Base-by-base conservation (phyloP, 2,797 vertebrate species). In the Octomys mimax region DNA sequence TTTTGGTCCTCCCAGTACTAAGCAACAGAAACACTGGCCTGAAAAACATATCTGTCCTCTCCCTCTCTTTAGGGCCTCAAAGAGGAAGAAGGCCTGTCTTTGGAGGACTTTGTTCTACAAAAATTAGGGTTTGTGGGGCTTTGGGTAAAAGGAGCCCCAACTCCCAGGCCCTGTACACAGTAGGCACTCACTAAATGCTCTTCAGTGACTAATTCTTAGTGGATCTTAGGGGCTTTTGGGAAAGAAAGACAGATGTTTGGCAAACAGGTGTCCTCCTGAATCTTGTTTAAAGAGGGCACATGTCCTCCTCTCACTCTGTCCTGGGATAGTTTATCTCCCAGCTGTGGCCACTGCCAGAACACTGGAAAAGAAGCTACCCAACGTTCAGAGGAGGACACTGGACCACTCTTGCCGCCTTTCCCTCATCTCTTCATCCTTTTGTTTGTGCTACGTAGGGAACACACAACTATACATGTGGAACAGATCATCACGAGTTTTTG, bases 161-260 rank as follows among this genome's bases (percentile, higher is more conserved):
- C 49, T 28, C 42, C 36, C n/a, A 82, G 75, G 21, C 39, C n/a
- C 79, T 49, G 26, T 42, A 75, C 28, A 57, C 39, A 75, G 89
- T 42, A 62, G 86, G 70, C 10, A 26, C 33, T 73, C 36, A 64
- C 70, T 73, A 87, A 93, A 31, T 91, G 93, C 93, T 87, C 1
- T 0, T 64, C 57, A n/a, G 70, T 13, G 54, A 33, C 16, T 59
- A 12, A 36, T 31, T 81, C 80, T 66, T 42, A 31, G 52, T 24
- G 68, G 33, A 49, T n/a, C 78, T 4, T 10, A 61, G 71, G 21
- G 42, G 21, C 46, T 91, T 26, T 73, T 54, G 75, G 0, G 54
- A 84, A 82, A 64, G 73, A 54, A 31, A 18, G 24, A 46, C 1
- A 10, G 79, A 42, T 1, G 9, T 79, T 28, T 54, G 49, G 52